Conservation (phyloP, 2,113 vertebrate genomes). For the Callipepla squamata region DNA sequence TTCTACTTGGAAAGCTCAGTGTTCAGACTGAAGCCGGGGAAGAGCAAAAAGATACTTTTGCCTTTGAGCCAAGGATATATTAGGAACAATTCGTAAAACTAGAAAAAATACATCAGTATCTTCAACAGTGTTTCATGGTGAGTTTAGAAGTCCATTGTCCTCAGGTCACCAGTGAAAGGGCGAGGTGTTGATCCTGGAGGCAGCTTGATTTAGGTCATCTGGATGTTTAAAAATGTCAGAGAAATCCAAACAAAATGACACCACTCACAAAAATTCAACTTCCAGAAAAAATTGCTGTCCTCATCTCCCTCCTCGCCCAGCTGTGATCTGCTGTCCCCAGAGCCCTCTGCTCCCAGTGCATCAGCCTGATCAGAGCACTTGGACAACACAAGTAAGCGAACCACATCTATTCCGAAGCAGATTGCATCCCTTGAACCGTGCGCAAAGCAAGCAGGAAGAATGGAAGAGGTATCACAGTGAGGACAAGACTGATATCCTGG, state of each 20-base stretch:
- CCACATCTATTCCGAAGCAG: not conserved
- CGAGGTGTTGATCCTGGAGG: not conserved
- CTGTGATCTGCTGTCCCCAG: not conserved
- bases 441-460: not conserved
- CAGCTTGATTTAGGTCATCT: not conserved
- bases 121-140: not conserved
- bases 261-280: not conserved
- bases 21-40: not conserved
- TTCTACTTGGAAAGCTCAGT: not conserved
- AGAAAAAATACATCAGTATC: not conserved
- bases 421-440: not conserved
- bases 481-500: not conserved
- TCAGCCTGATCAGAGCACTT: not conserved
- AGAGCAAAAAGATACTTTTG: not conserved
- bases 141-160: not conserved
- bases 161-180: constrained; percentile 5
- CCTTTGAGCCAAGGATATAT: not conserved
- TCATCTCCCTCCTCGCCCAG: not conserved
- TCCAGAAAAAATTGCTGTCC: not conserved
- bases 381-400: not conserved
- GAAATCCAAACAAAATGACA: not conserved
- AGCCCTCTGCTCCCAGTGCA: not conserved
- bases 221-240: not conserved
- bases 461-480: not conserved
- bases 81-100: not conserved